A percentile compares a stretch with the other conserved stretches of the same genome.
phyloP scores from a whole-genome alignment of 2,113 vertebrate species.

The Macroglossus sobrinus region DNA sequence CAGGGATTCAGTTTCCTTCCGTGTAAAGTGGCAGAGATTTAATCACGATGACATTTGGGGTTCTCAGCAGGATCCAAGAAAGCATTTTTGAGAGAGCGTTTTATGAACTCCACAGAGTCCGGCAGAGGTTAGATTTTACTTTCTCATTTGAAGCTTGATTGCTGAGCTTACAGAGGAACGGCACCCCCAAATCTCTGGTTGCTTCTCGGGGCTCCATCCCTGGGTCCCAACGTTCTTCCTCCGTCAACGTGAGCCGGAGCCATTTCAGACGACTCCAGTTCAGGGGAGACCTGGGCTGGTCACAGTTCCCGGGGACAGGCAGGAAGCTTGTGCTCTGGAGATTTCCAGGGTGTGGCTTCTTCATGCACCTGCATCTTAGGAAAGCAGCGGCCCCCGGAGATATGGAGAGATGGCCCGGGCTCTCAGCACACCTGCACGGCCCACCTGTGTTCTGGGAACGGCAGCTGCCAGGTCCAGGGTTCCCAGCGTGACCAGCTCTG shows the following conservation, averaged over 20 bases:
- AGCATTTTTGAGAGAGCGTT: not conserved
- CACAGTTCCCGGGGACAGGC: too few relatives aligned
- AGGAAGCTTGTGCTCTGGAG: not conserved
- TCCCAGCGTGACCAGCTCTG: not conserved
- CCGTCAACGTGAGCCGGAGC: not conserved
- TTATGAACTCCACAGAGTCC: not conserved
- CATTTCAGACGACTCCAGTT: not conserved
- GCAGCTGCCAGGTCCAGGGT: not conserved
- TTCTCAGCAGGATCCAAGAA: not conserved
- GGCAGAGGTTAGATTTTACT: not conserved
- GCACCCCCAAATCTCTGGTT: too few relatives aligned
- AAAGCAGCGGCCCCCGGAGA: not conserved
- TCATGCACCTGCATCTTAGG: not conserved
- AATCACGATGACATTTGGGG: not conserved
- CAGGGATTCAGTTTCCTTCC: not conserved
- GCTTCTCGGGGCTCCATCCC: not conserved
- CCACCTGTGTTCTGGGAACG: not conserved
- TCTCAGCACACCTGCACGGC: not conserved
- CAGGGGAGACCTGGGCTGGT: not conserved
- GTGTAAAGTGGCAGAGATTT: not conserved
- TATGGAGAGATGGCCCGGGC: fast-evolving
- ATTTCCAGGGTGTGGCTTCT: not conserved
- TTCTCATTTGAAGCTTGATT: not conserved
- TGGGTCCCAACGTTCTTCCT: not conserved
- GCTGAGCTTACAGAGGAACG: not conserved